These are phyloP conservation scores for western clawed frog (Xenopus tropicalis) DNA, from an alignment of 2,113 vertebrate species.

Conservation along the genomic window DNA sequence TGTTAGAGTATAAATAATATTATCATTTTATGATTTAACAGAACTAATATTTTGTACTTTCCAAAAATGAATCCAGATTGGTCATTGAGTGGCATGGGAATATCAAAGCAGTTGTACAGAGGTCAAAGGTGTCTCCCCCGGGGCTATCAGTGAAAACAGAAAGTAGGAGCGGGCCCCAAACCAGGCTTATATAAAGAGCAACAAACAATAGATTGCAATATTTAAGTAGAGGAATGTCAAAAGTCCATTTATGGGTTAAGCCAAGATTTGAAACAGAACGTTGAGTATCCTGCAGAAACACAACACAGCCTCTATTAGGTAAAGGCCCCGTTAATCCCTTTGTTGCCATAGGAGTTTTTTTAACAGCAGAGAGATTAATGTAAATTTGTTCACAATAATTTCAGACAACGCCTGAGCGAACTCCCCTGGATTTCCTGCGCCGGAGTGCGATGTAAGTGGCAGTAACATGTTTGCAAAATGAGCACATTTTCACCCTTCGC, in stretches of 20 bases:
- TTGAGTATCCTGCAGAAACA: neutral
- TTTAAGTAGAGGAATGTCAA: too few species aligned
- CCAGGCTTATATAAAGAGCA: neutral
- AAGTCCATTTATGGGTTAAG: neutral
- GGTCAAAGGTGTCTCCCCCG: neutral
- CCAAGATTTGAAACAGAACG: neutral
- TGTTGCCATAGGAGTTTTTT: conserved; percentile 3
- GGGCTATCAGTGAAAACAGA: neutral
- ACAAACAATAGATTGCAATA: neutral
- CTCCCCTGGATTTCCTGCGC: conserved; percentile 25
- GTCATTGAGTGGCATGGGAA: neutral
- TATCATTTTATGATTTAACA: too few species aligned
- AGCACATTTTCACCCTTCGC: conserved; percentile 16
- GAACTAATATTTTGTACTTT: too few species aligned
- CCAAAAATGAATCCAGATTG: neutral
- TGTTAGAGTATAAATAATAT: too few species aligned
- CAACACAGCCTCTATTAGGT: neutral
- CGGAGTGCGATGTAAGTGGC: conserved; percentile 8
- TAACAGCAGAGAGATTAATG: conserved; percentile 6
- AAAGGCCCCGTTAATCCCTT: neutral
- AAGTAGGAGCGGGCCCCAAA: neutral
- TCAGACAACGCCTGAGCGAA: conserved; percentile 14
- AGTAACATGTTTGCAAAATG: conserved; percentile 35
- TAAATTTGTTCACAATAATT: conserved; percentile 4
- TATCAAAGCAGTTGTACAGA: neutral